Conservation (phyloP, 2,113 vertebrate species). For the Bettongia penicillata region DNA sequence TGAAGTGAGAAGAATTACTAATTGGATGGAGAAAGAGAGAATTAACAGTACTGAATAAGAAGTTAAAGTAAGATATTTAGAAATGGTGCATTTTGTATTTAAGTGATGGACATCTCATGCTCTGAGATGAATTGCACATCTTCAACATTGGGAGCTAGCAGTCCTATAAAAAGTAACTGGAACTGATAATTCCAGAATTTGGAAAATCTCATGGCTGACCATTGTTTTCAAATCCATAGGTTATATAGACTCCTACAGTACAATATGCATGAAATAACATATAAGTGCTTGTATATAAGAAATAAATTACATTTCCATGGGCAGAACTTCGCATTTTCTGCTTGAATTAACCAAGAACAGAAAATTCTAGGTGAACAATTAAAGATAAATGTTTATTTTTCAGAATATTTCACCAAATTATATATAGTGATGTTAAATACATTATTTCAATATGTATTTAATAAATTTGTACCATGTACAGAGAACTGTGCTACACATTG, state of each 20-base stretch:
- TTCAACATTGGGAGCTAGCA: neutral
- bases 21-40: neutral
- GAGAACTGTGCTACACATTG: too few relatives aligned
- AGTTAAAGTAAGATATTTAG: neutral
- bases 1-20: neutral
- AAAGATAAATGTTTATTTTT: neutral
- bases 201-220: neutral
- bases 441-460: neutral
- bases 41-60: neutral
- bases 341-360: conserved; percentile 38
- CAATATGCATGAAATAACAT: neutral
- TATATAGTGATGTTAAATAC: neutral
- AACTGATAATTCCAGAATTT: neutral
- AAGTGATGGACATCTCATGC: neutral
- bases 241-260: conserved; percentile 7
- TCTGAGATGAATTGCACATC: neutral
- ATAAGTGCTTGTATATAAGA: conserved; percentile 25
- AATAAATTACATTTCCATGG: conserved; percentile 51
- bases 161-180: neutral
- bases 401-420: conserved; percentile 1
- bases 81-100: neutral
- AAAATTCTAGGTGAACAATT: neutral
- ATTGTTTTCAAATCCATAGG: conserved; percentile 71
- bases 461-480: neutral
- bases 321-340: conserved; percentile 40